A percentile compares a stretch with the other conserved stretches of the same genome.
Conservation (phyloP, 1,140 invertebrate species). For the Oryzaephilus surinamensis region DNA sequence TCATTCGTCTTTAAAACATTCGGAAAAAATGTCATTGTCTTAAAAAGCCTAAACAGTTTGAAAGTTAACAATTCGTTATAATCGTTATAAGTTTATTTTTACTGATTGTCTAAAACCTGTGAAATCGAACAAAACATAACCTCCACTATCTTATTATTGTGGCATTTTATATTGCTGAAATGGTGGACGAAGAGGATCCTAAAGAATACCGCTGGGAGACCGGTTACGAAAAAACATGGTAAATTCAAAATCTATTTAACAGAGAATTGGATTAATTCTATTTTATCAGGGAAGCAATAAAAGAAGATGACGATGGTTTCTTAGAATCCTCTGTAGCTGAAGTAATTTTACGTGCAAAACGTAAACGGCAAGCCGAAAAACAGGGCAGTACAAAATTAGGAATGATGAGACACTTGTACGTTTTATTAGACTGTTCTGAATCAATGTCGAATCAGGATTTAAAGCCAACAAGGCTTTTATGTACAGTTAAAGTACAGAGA, state of each 20-base stretch:
- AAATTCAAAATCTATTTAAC: constrained; percentile 27
- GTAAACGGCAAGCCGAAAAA: constrained; percentile 62
- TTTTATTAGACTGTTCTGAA: constrained; percentile 88
- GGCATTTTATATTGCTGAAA: no score
- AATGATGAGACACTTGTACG: constrained; percentile 91
- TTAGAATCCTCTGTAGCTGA: constrained; percentile 82
- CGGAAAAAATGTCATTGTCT: no score
- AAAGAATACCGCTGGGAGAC: constrained; percentile 95
- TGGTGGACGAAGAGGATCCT: constrained; percentile 67
- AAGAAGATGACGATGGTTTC: constrained; percentile 89
- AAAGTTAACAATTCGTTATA: no score
- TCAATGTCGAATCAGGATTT: constrained; percentile 91
- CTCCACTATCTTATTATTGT: neutral
- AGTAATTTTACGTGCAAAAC: constrained; percentile 79
- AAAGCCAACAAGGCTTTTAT: constrained; percentile 85
- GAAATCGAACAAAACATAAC: no score
- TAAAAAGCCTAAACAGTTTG: no score
- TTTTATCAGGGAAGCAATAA: constrained; percentile 78
- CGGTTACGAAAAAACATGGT: constrained; percentile 95
- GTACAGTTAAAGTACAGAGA: constrained; percentile 67
- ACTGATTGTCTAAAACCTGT: no score
- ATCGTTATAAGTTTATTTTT: no score
- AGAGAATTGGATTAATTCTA: constrained; percentile 4
- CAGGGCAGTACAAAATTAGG: constrained; percentile 72
- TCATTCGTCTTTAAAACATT: no score